phyloP scores from a whole-genome alignment of 2,113 vertebrate species.

The Strix uralensis region DNA sequence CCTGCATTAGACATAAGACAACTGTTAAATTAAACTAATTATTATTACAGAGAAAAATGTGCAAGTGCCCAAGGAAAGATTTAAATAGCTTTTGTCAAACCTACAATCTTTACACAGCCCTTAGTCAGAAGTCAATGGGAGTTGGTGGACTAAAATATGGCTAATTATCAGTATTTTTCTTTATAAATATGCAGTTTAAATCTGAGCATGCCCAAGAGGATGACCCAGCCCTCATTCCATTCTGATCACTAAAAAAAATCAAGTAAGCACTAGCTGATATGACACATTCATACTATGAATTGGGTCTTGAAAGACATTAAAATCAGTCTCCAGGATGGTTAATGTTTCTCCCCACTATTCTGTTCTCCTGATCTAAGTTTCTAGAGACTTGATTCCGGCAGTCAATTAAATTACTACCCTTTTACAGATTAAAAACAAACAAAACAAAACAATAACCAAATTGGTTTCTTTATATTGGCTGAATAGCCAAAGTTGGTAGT shows the following conservation, averaged over 20 bases:
- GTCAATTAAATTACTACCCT: background rate
- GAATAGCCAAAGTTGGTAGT: background rate
- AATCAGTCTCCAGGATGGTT: background rate
- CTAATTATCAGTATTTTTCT: background rate
- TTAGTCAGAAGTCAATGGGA: background rate
- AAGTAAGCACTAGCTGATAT: background rate
- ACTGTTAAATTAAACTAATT: background rate
- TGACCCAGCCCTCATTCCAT: background rate
- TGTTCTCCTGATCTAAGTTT: background rate
- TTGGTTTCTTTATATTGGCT: too few species aligned
- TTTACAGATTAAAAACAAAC: background rate
- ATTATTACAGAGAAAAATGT: background rate
- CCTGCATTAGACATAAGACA: background rate
- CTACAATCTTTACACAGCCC: background rate
- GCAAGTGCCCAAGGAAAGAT: background rate
- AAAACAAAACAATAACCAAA: background rate
- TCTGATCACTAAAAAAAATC: background rate
- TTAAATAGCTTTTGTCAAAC: conserved; percentile 30
- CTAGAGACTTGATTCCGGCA: background rate
- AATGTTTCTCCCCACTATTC: background rate
- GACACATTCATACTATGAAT: background rate
- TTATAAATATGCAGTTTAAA: background rate
- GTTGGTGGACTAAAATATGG: background rate
- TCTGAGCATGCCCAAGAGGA: background rate
- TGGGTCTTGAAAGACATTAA: background rate